Evolutionary conservation across 2,888 invertebrate genomes (phyloP).

Genomic region (Tipula confusa): DNA sequence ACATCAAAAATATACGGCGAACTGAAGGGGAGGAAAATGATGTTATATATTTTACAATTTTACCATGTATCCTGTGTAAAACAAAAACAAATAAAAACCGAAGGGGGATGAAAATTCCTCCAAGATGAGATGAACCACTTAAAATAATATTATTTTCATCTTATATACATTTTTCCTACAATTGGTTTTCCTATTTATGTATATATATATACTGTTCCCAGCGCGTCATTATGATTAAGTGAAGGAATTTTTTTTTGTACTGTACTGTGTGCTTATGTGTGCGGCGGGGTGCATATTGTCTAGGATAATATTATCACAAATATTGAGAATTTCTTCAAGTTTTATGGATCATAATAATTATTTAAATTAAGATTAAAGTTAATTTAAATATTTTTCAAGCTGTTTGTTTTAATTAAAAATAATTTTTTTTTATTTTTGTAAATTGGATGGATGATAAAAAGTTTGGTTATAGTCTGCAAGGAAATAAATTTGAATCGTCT

Average conservation of each 20-base stretch:
- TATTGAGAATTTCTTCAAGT: background rate
- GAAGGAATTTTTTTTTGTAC: background rate
- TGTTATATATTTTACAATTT: background rate
- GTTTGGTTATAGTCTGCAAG: background rate
- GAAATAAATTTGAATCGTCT: background rate
- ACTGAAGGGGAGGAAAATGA: background rate
- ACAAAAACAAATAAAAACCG: too few relatives aligned
- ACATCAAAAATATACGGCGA: background rate
- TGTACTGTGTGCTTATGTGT: background rate
- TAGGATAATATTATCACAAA: background rate
- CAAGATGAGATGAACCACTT: slow-evolving; percentile 20
- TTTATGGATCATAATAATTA: slow-evolving; percentile 20
- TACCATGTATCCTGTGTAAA: background rate
- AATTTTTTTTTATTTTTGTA: background rate
- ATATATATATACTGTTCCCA: background rate
- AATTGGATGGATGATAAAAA: slow-evolving; percentile 3
- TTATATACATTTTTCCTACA: background rate
- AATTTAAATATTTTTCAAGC: slow-evolving; percentile 25
- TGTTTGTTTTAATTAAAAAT: slow-evolving; percentile 7
- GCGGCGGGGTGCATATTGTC: background rate
- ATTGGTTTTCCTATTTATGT: background rate
- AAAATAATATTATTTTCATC: slow-evolving; percentile 4
- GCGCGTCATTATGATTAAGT: slow-evolving; percentile 13
- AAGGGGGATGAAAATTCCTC: background rate
- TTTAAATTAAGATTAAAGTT: slow-evolving; percentile 25